Base-by-base conservation (phyloP, 2,888 invertebrate species). In the Ctenicera cuprea region DNA sequence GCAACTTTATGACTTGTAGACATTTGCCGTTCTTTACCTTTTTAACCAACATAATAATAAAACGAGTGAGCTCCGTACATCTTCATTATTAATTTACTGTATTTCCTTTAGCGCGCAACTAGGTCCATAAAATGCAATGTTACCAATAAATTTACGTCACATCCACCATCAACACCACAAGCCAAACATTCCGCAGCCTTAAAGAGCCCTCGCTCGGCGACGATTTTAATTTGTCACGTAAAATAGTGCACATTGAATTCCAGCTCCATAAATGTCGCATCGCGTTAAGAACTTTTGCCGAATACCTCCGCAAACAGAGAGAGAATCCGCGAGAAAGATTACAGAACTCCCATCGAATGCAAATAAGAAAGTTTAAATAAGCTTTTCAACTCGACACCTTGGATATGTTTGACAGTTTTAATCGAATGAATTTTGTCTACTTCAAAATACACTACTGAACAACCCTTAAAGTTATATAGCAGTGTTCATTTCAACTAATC, bases 181-280 rank as follows among this genome's bases (percentile, higher is more conserved):
- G 5, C 26, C 26, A 54, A 30, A 54, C 54, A 54, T 54, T 30
- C 54, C 30, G 30, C 5, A 54, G 14, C 54, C 14, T 4, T 54
- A 14, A 54, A 33, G 14, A 33, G 12, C 7, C 5, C 4, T 3
- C 11, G 11, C 54, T 54, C 54, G n/a, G 30, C 2, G n/a, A 54
- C 54, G 9, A 30, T 54, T 54, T 30, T 54, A 54, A 30, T 54
- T 54, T 54, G 54, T 54, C 54, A 54, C 54, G 14, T 30, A 33
- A 54, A 54, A 54, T 54, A 54, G 11, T 54, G 54, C 30, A 54
- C 54, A 14, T 45, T n/a, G 54, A 14, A 26, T 26, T 30, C 54
- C 12, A 8, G 12, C 14, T 30, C 54, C 30, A 54, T 14, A 18
- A 16, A 14, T 48, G 48, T 18, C 48, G 14, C 20, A 18, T 48